Conservation (phyloP, 2,113 vertebrate species). For the Vulpes lagopus region DNA sequence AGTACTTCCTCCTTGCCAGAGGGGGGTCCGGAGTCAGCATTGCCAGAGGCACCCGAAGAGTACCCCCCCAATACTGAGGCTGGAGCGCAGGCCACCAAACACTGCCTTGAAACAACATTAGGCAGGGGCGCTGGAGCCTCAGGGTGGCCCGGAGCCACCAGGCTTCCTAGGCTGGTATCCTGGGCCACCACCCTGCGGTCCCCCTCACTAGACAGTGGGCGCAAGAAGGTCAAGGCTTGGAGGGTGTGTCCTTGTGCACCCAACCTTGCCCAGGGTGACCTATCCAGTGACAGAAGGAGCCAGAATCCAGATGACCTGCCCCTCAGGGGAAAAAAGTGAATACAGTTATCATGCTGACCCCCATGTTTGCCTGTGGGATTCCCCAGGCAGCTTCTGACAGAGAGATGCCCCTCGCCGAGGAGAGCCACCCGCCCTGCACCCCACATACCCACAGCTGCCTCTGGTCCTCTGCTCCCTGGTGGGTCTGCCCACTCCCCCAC, state of each 20-base stretch:
- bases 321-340: accelerated
- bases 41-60: background rate
- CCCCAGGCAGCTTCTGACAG: background rate
- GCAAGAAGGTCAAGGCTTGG: background rate
- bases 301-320: background rate
- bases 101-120: background rate
- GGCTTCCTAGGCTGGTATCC: background rate
- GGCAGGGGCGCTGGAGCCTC: accelerated
- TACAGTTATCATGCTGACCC: background rate
- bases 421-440: background rate
- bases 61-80: background rate
- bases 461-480: background rate
- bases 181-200: background rate
- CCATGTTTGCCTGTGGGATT: background rate
- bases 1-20: background rate
- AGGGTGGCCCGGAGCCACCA: background rate
- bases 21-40: background rate
- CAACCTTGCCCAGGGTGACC: background rate
- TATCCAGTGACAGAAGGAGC: background rate
- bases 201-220: background rate
- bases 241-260: background rate
- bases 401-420: accelerated
- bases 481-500: background rate
- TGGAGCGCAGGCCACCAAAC: background rate
- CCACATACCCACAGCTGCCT: accelerated